Evolutionary conservation across 2,888 invertebrate genomes (phyloP).

Genomic region (Melitaea athalia): DNA sequence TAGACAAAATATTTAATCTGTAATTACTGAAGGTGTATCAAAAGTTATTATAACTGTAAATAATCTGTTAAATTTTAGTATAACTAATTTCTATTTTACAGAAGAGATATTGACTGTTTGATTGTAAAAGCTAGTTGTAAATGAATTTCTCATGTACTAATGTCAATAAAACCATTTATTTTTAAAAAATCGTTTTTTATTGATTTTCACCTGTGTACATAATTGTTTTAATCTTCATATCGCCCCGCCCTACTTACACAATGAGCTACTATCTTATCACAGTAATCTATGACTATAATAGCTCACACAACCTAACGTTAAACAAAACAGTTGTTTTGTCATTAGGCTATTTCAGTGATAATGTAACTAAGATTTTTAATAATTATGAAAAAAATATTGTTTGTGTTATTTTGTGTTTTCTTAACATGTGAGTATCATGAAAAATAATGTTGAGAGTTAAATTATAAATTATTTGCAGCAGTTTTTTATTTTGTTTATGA

Average conservation of each 20-base stretch:
- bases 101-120: conserved; percentile 14
- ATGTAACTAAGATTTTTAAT: conserved; percentile 42
- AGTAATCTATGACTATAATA: conserved; percentile 41
- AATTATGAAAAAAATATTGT: conserved; percentile 49
- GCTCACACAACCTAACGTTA: conserved; percentile 26
- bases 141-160: conserved; percentile 13
- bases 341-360: conserved; percentile 36
- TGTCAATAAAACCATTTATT: conserved; percentile 40
- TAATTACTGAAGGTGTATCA: not conserved
- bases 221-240: conserved; percentile 11
- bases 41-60: conserved; percentile 9
- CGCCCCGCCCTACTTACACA: conserved; percentile 48
- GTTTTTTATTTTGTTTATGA: too few relatives aligned
- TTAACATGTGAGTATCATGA: conserved; percentile 55
- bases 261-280: conserved; percentile 68
- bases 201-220: not conserved
- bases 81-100: conserved; percentile 1
- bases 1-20: not conserved
- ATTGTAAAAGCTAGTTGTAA: conserved; percentile 1
- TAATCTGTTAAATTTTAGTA: not conserved
- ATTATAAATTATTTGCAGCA: too few relatives aligned
- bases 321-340: conserved; percentile 20
- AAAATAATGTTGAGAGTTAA: not conserved
- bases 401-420: conserved; percentile 42
- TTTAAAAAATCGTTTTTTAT: conserved; percentile 24